Conservation (phyloP, 2,797 vertebrate genomes). For the Monodelphis domestica region DNA sequence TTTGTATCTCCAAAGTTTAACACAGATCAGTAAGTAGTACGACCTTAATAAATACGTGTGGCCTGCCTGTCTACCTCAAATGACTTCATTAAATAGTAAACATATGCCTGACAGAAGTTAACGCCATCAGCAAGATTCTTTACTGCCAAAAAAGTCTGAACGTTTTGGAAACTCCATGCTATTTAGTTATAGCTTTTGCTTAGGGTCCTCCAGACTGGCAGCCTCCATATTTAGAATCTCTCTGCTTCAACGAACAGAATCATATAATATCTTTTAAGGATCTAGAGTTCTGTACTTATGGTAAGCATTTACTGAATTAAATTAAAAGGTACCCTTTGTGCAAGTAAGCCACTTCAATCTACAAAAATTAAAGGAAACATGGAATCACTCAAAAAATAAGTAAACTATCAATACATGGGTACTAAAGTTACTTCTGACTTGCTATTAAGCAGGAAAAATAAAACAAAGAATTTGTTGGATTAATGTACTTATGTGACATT, state of each 20-base stretch:
- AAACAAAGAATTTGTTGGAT: neutral
- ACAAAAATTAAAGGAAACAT: neutral
- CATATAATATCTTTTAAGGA: neutral
- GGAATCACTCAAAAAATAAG: neutral
- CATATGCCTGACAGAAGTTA: neutral
- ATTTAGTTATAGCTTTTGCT: neutral
- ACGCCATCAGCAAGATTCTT: neutral
- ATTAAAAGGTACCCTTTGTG: neutral
- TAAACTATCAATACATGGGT: neutral
- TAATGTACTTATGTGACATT: neutral
- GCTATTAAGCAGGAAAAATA: neutral
- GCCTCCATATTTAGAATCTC: neutral
- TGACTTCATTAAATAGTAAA: slow-evolving; percentile 21
- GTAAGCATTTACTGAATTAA: neutral
- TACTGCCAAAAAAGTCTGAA: neutral
- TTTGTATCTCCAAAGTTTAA: neutral
- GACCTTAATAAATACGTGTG: neutral
- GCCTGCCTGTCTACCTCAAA: neutral
- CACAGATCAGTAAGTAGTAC: neutral
- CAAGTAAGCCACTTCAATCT: neutral
- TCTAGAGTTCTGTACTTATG: neutral
- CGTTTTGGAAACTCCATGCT: neutral
- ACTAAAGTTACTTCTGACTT: neutral
- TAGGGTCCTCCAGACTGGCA: neutral
- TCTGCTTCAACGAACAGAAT: neutral